phyloP scores from a whole-genome alignment of 2,113 vertebrate species.

The Panthera tigris region DNA sequence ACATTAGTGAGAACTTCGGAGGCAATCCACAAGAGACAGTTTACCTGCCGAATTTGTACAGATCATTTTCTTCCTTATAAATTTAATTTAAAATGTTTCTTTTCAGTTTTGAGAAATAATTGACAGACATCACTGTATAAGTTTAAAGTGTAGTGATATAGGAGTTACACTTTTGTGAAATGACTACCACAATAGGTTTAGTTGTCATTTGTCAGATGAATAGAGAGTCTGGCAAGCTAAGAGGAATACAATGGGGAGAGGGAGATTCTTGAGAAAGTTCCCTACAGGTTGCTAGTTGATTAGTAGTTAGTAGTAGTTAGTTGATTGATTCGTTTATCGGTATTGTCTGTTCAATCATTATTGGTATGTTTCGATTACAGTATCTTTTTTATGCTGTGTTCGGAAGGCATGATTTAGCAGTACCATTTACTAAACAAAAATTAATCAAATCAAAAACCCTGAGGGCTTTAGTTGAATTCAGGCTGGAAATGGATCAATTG shows the following conservation, averaged over 20 bases:
- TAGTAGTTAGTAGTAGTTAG: neutral
- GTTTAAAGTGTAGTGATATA: neutral
- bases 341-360: neutral
- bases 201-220: neutral
- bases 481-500: neutral
- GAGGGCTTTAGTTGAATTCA: neutral
- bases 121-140: neutral
- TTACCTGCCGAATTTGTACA: neutral
- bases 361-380: neutral
- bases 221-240: neutral
- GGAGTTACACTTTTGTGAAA: neutral
- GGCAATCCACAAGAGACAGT: neutral
- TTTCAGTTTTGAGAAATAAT: neutral
- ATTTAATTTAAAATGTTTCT: neutral
- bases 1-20: neutral
- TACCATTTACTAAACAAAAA: neutral
- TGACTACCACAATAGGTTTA: neutral
- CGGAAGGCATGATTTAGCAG: neutral
- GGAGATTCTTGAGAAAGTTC: neutral
- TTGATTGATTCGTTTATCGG: neutral
- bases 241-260: neutral
- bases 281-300: neutral
- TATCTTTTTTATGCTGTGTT: neutral
- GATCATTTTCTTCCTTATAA: neutral
- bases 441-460: neutral